Conservation (phyloP, 2,888 invertebrate genomes). For the Teleogryllus oceanicus region DNA sequence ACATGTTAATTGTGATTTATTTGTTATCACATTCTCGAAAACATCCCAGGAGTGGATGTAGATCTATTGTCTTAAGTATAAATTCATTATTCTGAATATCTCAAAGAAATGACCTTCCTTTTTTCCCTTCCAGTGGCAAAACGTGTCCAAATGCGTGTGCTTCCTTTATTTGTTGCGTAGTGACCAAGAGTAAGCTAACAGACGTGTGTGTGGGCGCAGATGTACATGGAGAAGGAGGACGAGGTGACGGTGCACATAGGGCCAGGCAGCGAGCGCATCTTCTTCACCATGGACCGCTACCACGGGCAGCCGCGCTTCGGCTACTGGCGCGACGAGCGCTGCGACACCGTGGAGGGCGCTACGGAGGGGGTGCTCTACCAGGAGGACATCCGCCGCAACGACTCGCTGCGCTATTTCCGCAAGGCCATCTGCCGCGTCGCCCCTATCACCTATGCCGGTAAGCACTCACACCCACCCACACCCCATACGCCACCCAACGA, state of each 20-base stretch:
- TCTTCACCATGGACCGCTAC: constrained; percentile 61
- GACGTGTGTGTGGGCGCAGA: constrained; percentile 59
- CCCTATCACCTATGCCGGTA: constrained; percentile 57
- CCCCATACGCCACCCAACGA: not conserved
- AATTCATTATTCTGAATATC: too few species aligned
- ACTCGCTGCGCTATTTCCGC: constrained; percentile 61
- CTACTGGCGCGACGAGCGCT: constrained; percentile 55
- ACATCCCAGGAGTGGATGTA: too few species aligned
- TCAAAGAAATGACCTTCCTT: too few species aligned
- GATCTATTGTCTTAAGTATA: too few species aligned
- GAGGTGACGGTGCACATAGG: constrained; percentile 63
- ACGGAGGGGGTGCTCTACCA: constrained; percentile 63
- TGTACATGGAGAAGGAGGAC: constrained; percentile 60
- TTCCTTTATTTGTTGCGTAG: constrained; percentile 30
- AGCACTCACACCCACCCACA: constrained; percentile 35
- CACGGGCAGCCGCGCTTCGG: constrained; percentile 56
- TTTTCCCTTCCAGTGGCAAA: too few species aligned
- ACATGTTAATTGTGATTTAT: too few species aligned
- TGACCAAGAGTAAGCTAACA: constrained; percentile 64
- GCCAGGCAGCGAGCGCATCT: constrained; percentile 54
- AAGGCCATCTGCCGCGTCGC: constrained; percentile 64
- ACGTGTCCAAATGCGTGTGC: too few species aligned
- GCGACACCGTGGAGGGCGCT: constrained; percentile 58
- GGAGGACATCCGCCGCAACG: constrained; percentile 57
- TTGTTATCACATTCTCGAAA: too few species aligned